phyloP scores from a whole-genome alignment of 92 coral and sea anemone genomes.

The Chrysogorgia sp. region DNA sequence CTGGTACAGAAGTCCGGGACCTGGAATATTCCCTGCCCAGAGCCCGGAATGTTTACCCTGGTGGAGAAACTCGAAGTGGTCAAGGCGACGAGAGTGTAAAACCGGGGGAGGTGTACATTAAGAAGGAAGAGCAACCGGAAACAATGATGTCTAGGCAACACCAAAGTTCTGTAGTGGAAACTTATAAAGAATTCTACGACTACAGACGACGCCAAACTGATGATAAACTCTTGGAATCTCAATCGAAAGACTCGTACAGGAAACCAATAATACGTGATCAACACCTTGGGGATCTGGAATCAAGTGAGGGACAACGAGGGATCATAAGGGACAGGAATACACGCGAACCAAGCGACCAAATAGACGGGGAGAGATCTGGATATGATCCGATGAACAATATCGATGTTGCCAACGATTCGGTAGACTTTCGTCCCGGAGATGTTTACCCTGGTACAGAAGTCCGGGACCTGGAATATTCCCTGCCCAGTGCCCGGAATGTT shows the following conservation, averaged over 20 bases:
- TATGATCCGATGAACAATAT: too few species aligned
- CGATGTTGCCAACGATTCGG: too few species aligned
- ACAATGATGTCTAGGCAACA: neutral
- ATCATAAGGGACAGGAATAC: neutral
- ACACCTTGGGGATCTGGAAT: neutral
- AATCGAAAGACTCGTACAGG: neutral
- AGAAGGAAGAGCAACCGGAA: neutral
- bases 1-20: neutral
- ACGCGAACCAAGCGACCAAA: too few species aligned
- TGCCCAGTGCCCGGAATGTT: too few species aligned
- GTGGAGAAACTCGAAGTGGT: neutral
- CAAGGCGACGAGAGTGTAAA: neutral
- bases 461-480: too few species aligned
- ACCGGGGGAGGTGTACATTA: neutral
- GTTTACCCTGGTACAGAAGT: too few species aligned
- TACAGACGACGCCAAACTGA: neutral
- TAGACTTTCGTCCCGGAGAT: too few species aligned
- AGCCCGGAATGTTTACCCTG: neutral
- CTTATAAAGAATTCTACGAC: conserved; percentile 21
- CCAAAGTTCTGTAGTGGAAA: neutral
- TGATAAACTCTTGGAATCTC: neutral
- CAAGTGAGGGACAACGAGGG: neutral
- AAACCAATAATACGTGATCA: neutral
- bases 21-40: too few species aligned
- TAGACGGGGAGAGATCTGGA: too few species aligned